Base-by-base conservation (phyloP, 2,797 vertebrate species). In the Psittacula echo region DNA sequence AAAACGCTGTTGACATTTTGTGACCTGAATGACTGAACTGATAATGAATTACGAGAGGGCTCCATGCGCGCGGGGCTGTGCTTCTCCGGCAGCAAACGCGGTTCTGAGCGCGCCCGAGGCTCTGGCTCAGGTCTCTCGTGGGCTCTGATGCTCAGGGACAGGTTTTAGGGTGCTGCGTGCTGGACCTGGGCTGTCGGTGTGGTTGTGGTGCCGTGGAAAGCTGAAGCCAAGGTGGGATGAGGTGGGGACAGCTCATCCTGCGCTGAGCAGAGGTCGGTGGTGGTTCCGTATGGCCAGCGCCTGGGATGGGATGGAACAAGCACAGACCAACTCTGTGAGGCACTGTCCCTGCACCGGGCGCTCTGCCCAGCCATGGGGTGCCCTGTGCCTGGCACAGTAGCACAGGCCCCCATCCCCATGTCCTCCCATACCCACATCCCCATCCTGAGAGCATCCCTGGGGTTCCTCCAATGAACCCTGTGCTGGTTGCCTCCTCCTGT, bases 1-100 rank as follows among this genome's bases (percentile, higher is more conserved):
- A 87, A 91, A 91, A 89, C 3, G 77, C 95, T 65, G 56, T 81
- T 94, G 91, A 87, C 95, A 87, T 95, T 93, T 94, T 51, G 48
- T 5, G 14, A 82, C 48, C 74, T 5, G 85, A 91, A 42, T 17
- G 85, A 73, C 78, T 94, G 87, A 91, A 93, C 82, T 48, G 78
- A 74, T 74, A 85, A 93, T 70, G 58, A 89, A 94, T 95, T 66
- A 89, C 71, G 91, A 70, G 88, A 48, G 56, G 58, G 60, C 51
- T 42, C 61, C 8, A 12, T 18, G 53, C 12, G 17, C 27, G 34
- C 5, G 17, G 54, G 78, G 37, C 34, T 29, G 79, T 27, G 39
- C 54, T 21, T 48, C 58, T 18, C 66, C 4, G 19, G 11, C 10
- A 26, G 64, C 62, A 67, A n/a, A 74, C 39, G 39, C 20, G 30